Conservation (phyloP, 2,888 invertebrate genomes). For the Apotomis capreana region DNA sequence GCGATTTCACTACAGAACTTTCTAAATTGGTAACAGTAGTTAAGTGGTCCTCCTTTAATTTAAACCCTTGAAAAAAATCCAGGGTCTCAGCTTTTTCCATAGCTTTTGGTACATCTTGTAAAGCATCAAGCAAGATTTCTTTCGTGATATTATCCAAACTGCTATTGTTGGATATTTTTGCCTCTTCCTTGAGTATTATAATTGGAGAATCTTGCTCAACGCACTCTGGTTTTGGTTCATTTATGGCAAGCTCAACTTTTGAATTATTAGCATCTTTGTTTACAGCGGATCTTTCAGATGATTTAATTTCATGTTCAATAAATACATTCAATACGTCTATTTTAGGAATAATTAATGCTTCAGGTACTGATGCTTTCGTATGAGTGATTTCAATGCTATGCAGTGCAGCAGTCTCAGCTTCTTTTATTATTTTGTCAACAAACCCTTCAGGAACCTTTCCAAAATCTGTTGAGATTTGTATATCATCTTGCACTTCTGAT, state of each 20-base stretch:
- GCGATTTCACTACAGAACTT: slow-evolving; percentile 1
- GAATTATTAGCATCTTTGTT: not conserved
- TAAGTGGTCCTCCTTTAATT: not conserved
- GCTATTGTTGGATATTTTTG: not conserved
- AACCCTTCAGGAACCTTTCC: slow-evolving; percentile 38
- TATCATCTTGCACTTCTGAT: slow-evolving; percentile 34
- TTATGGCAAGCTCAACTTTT: not conserved
- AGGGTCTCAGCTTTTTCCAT: slow-evolving; percentile 9
- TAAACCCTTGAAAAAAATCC: slow-evolving; percentile 10
- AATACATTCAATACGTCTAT: not conserved
- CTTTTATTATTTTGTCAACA: slow-evolving; percentile 30
- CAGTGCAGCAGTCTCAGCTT: slow-evolving; percentile 34
- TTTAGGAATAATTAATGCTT: not conserved
- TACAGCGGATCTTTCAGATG: not conserved
- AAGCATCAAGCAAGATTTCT: slow-evolving; percentile 28
- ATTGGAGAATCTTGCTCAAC: not conserved
- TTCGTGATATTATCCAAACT: slow-evolving; percentile 29
- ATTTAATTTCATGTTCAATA: slow-evolving; percentile 26
- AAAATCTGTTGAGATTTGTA: slow-evolving; percentile 25
- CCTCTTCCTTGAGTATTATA: slow-evolving; percentile 9
- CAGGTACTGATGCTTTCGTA: slow-evolving; percentile 3
- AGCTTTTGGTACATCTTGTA: slow-evolving; percentile 33
- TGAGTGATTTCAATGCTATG: slow-evolving; percentile 26
- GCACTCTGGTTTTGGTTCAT: not conserved
- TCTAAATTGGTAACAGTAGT: not conserved